These are phyloP conservation scores for Gnathochromis pfefferi DNA, from an alignment of 2,113 vertebrate species.

Conservation along the genomic window DNA sequence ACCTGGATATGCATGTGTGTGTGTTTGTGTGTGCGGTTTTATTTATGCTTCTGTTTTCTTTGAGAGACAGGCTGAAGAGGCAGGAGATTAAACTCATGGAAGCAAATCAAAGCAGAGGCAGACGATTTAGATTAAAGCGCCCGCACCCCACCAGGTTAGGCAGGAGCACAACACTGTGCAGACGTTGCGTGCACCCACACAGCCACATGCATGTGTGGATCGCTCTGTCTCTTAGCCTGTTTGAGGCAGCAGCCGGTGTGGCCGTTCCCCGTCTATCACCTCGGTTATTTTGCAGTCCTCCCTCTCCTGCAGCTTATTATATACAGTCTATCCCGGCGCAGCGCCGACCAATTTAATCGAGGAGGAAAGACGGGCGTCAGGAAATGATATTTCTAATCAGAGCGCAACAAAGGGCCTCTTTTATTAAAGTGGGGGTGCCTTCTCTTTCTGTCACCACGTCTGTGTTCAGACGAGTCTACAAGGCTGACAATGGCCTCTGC, in stretches of 20 bases:
- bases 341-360: conserved; percentile 31
- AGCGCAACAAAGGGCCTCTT: conserved; percentile 44
- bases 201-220: not conserved
- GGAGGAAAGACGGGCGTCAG: conserved; percentile 35
- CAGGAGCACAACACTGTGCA: not conserved
- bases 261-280: conserved; percentile 8
- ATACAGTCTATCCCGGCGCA: conserved; percentile 20
- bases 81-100: conserved; percentile 51
- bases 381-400: conserved; percentile 73
- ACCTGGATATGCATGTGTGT: not conserved
- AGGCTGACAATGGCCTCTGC: conserved; percentile 48
- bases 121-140: conserved; percentile 41
- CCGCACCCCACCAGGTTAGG: conserved; percentile 2
- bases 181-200: not conserved
- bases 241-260: not conserved
- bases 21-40: not conserved
- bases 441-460: conserved; percentile 10
- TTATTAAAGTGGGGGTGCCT: conserved; percentile 60
- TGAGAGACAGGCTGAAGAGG: conserved; percentile 37
- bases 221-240: not conserved
- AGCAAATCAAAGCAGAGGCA: conserved; percentile 48
- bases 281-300: conserved; percentile 12
- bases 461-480: conserved; percentile 17
- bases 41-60: conserved; percentile 40
- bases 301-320: conserved; percentile 38